Base-by-base conservation (phyloP, 2,797 vertebrate species). In the Halcyon smyrnensis region DNA sequence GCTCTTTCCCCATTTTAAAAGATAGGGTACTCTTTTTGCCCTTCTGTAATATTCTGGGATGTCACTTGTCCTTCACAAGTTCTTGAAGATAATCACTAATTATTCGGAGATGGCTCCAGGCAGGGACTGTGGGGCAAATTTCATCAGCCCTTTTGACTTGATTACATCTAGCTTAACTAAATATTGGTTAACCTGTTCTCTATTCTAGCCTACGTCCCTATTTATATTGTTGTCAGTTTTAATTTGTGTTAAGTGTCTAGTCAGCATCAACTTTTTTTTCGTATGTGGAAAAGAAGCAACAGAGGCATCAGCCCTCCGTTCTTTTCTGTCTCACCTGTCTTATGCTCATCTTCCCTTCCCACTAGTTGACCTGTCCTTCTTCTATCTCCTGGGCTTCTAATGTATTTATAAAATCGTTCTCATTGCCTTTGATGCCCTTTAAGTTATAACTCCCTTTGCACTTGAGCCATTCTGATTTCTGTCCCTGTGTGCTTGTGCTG, bases 141-240 rank as follows among this genome's bases (percentile, higher is more conserved):
- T 84, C 75, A 62, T 93, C 48, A 20, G 75, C 25, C 81, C 75
- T 92, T 96, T 96, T 92, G 64, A 74, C 78, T 74, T 87, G 64
- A 89, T 95, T 95, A 77, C 75, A 64, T 96, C 48, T 30, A 83
- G 50, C 56, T 91, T 93, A 86, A 83, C 87, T 86, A 95, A 91
- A 86, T 78, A 79, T 85, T 93, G 2, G 13, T 89, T 95, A 96
- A 86, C 76, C 69, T 81, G 37, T 54, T 94, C 82, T 88, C 57
- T 83, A 3, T 89, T 84, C 84, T 32, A 81, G 54, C 65, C 79
- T 76, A 30, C 65, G 45, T 69, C 73, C 73, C 69, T 86, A 2
- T 85, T 90, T 91, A 53, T 3, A 71, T 89, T 93, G 91, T 81
- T 96, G 92, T 93, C 84, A 34, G 34, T 27, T 94, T 76, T 94